These are phyloP conservation scores for Apotomis turbidana DNA, from an alignment of 2,888 invertebrate genomes.

Conservation along the genomic window DNA sequence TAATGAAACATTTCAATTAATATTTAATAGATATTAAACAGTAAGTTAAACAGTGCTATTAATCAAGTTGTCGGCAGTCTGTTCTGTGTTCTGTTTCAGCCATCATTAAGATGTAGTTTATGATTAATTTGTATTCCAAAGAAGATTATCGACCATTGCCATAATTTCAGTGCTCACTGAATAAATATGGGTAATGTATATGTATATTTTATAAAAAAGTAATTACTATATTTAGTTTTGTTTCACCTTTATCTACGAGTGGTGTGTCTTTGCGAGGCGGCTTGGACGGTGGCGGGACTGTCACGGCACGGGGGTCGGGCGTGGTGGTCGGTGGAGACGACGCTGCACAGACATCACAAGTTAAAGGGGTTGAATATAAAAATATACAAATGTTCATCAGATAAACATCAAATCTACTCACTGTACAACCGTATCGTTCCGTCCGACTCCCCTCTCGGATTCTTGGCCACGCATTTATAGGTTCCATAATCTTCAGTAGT, in stretches of 20 bases:
- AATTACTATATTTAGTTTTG: not conserved
- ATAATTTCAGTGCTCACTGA: not conserved
- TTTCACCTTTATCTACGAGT: slow-evolving; percentile 73
- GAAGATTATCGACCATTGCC: not conserved
- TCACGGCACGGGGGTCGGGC: slow-evolving; percentile 87
- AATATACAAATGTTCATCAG: not conserved
- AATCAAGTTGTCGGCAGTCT: not conserved
- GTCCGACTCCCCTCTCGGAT: slow-evolving; percentile 95
- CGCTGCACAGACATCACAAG: slow-evolving; percentile 72
- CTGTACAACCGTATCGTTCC: slow-evolving; percentile 95
- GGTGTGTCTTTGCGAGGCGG: slow-evolving; percentile 77
- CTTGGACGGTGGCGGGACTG: slow-evolving; percentile 72
- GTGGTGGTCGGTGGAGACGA: slow-evolving; percentile 92
- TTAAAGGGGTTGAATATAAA: not conserved
- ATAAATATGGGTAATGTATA: slow-evolving; percentile 1
- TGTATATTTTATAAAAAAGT: not conserved
- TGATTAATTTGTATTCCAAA: not conserved
- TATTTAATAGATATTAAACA: slow-evolving; percentile 3
- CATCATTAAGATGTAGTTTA: slow-evolving; percentile 2
- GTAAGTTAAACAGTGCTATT: not conserved
- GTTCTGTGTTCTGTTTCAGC: not conserved
- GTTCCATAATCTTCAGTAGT: slow-evolving; percentile 92
- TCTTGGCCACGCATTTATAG: slow-evolving; percentile 95
- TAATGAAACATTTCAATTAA: slow-evolving; percentile 10
- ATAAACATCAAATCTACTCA: slow-evolving; percentile 79